A percentile compares a stretch with the other conserved stretches of the same genome.
Conservation (phyloP, 1,140 invertebrate genomes). For the Trissolcus basalis region DNA sequence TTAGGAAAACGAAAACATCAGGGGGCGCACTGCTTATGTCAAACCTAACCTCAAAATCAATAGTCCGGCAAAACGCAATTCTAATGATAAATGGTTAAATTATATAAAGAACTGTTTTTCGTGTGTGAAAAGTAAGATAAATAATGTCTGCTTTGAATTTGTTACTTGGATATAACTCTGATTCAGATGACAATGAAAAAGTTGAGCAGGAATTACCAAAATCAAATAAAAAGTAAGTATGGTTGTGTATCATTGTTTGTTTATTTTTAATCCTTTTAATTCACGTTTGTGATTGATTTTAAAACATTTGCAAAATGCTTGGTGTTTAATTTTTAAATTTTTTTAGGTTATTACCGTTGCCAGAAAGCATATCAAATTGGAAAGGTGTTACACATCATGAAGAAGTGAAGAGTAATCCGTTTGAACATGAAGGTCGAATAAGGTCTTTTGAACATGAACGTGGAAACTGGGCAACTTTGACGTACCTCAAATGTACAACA, state of each 20-base stretch:
- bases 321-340: conserved; percentile 7
- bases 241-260: too few relatives aligned
- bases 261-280: too few relatives aligned
- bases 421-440: conserved; percentile 80
- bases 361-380: conserved; percentile 64
- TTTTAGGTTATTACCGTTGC: conserved; percentile 64
- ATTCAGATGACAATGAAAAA: conserved; percentile 23
- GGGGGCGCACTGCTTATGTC: too few relatives aligned
- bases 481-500: conserved; percentile 82
- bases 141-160: conserved; percentile 29
- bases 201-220: background rate
- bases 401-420: conserved; percentile 77
- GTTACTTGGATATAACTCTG: conserved; percentile 25
- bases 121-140: background rate
- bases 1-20: too few relatives aligned
- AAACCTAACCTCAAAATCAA: too few relatives aligned
- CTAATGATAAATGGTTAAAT: too few relatives aligned
- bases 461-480: conserved; percentile 87
- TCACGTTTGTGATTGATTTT: too few relatives aligned
- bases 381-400: conserved; percentile 65
- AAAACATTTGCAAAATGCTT: too few relatives aligned
- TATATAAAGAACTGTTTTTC: too few relatives aligned
- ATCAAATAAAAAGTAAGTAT: conserved; percentile 7
- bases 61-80: too few relatives aligned
- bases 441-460: conserved; percentile 85